These are phyloP conservation scores for Phymorhynchus buccinoides DNA, from an alignment of 1,140 invertebrate species.

Conservation along the genomic window DNA sequence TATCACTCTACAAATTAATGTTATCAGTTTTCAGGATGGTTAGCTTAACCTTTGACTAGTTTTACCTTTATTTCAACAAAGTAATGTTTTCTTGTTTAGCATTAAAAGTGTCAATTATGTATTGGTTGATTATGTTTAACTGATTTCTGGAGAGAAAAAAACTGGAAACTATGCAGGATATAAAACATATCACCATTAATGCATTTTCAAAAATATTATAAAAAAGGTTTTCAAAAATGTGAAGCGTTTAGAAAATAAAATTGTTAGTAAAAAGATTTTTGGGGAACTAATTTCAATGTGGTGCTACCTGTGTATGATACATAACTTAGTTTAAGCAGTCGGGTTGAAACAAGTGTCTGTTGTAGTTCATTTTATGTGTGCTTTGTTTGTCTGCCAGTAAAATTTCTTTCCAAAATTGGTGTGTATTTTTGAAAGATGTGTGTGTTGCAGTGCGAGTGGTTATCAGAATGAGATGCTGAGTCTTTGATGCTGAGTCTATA, in stretches of 20 bases:
- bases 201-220: not conserved
- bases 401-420: not conserved
- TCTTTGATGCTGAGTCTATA: too few relatives aligned
- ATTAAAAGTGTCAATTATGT: not conserved
- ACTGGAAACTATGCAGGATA: not conserved
- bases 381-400: not conserved
- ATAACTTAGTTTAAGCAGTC: not conserved
- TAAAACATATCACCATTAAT: constrained; percentile 1
- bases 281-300: not conserved
- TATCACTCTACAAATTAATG: not conserved
- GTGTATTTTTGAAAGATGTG: not conserved
- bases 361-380: not conserved
- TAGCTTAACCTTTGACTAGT: not conserved
- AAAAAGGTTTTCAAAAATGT: too few relatives aligned
- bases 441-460: not conserved
- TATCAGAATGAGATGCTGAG: too few relatives aligned
- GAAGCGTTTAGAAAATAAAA: not conserved
- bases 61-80: not conserved
- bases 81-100: not conserved
- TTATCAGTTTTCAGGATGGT: too few relatives aligned
- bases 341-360: not conserved
- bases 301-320: constrained; percentile 7
- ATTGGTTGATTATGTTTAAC: not conserved
- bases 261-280: not conserved
- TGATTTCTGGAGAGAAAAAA: not conserved